Percentiles rank a stretch among this genome's conserved stretches.
phyloP scores from a whole-genome alignment of 2,888 invertebrate species.

The Merodon equestris region DNA sequence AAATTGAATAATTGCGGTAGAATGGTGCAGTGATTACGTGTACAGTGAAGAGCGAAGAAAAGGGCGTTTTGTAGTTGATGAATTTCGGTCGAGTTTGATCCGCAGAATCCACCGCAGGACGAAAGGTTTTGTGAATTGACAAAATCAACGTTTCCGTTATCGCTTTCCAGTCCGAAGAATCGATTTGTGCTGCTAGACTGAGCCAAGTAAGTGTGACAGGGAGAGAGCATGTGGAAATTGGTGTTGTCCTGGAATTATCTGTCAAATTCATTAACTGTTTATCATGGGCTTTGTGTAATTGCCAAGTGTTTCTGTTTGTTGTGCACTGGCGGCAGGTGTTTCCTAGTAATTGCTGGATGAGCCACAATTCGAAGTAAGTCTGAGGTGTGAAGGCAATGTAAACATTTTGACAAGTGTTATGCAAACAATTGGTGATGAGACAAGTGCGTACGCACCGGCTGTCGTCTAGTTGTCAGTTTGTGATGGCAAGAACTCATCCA shows the following conservation, averaged over 20 bases:
- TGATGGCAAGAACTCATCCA: neutral
- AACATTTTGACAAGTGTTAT: too few relatives aligned
- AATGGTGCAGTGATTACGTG: slow-evolving; percentile 48
- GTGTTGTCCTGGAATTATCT: slow-evolving; percentile 56
- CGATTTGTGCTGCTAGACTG: slow-evolving; percentile 42
- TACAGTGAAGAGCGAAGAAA: neutral
- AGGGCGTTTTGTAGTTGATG: slow-evolving; percentile 23
- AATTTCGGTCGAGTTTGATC: slow-evolving; percentile 28
- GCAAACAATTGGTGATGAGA: too few relatives aligned
- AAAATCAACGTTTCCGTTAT: slow-evolving; percentile 35
- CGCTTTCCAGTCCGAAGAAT: slow-evolving; percentile 46
- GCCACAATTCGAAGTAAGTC: neutral
- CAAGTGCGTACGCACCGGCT: neutral
- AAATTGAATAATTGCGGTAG: slow-evolving; percentile 49
- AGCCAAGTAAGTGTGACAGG: slow-evolving; percentile 55
- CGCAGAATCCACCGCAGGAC: neutral
- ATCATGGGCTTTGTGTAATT: slow-evolving; percentile 23
- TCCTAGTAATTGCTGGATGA: too few relatives aligned
- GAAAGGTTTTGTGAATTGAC: neutral
- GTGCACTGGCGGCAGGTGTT: too few relatives aligned
- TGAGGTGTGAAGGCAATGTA: too few relatives aligned
- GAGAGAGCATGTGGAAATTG: slow-evolving; percentile 34
- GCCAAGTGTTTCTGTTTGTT: slow-evolving; percentile 19
- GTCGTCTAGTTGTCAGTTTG: slow-evolving; percentile 5
- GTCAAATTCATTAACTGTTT: slow-evolving; percentile 46